Base-by-base conservation (phyloP, 2,797 vertebrate species). In the Poeciliopsis paucimaculata region DNA sequence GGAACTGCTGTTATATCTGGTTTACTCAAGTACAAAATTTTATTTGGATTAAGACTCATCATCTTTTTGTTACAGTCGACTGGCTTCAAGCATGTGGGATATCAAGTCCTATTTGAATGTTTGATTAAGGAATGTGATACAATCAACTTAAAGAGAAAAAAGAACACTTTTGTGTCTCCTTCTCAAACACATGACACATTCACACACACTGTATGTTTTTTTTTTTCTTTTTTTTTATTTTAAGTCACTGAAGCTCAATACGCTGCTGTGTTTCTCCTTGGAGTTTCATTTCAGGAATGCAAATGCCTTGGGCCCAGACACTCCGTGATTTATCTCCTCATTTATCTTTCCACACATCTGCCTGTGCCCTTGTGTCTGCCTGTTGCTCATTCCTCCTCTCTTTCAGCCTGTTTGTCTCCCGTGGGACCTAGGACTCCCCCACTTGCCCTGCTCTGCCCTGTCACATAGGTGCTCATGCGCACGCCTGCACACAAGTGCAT, bases 291-390 rank as follows among this genome's bases (percentile, higher is more conserved):
- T 95, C 93, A 95, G 94, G 95, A 95, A 96, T 96, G 95, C 93
- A 96, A 94, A 96, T 96, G 94, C 93, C 93, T 91, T 90, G 84
- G 85, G 92, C 92, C 92, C 92, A 94, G 94, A 95, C 95, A 93
- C 92, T 88, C 88, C 39, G 90, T 95, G 95, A 96, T 96, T 96
- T 96, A 96, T 96, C 94, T 94, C 88, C 92, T 95, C 94, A 95
- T 96, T 95, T 95, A 95, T 96, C 95, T 95, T 95, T 94, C 92
- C 94, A 94, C 95, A 94, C 94, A 96, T 96, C 95, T 96, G 94
- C 93, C 93, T 92, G 92, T 95, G 94, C 95, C 95, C 95, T 95
- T 95, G 94, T 94, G 92, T 94, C 92, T 94, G 95, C 94, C 94
- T 96, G 95, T 95, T 95, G 94, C 93, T 95, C 91, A 92, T 94